Evolutionary conservation across 2,888 invertebrate species (phyloP), one percentile per base, ranked within the genome.

Genomic region (Germaria angustata): DNA sequence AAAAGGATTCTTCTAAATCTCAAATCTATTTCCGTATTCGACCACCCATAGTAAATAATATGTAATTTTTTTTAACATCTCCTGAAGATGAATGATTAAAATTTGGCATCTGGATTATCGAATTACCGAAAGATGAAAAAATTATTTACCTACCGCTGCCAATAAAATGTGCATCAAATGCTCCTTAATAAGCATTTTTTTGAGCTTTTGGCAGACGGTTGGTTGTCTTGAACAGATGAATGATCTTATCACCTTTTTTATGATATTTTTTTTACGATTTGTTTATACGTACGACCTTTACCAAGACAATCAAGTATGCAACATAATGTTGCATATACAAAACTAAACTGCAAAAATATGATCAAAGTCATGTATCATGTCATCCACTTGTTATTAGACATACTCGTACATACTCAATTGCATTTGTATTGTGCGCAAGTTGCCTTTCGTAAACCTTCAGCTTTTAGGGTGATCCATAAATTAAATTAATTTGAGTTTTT

Each of bases 201-300:
- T n/a, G 1, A 49, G 7, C 17, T 65, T 72, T 79, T 59, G 65
- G 79, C 79, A 79, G 65, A 72, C 72, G 72, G 79, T 65, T 63
- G n/a, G 7, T 24, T 51, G 41, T 2, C 15, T 39, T 32, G 49
- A 65, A 55, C 69, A 71, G 71, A 71, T 63, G 49, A 79, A 66
- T 72, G 51, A 57, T 72, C 65, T 66, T 57, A 57, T 57, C 72
- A 72, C 65, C 71, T 79, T 61, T 13, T 55, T 63, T 49, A 17
- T 39, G n/a, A 15, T 24, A 32, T n/a, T 59, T 46, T 32, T 66
- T 53, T 36, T 69, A 44, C 53, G 32, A 46, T 63, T 13, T 28
- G n/a, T 20, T 46, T 69, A 39, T 71, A 55, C 63, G 57, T 57
- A 72, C 71, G 71, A 78, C 46, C 72, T 57, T 65, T 66, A 24